phyloP scores from a whole-genome alignment of 2,888 invertebrate genomes.

The Polymixis flavicincta region DNA sequence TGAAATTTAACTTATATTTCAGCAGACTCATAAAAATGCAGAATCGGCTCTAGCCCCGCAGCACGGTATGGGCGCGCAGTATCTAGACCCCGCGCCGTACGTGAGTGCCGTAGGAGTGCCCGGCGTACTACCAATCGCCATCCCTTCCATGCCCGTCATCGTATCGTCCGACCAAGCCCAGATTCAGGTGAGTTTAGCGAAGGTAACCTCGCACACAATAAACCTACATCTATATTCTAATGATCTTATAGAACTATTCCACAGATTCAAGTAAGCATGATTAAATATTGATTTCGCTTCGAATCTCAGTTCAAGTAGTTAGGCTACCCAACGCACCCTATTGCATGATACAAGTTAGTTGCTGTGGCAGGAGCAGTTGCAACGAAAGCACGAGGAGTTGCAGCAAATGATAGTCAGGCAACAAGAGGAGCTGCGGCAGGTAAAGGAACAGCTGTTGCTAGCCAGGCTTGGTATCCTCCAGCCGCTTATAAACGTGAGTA shows the following conservation, averaged over 20 bases:
- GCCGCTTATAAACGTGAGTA: constrained; percentile 83
- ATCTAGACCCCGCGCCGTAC: constrained; percentile 81
- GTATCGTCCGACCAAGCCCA: constrained; percentile 81
- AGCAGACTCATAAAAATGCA: constrained; percentile 54
- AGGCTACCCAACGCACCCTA: constrained; percentile 38
- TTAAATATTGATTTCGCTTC: constrained; percentile 46
- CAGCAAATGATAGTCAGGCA: constrained; percentile 96
- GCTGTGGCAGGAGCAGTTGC: constrained; percentile 92
- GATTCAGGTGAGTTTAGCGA: constrained; percentile 76
- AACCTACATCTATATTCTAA: not conserved
- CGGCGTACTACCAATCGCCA: constrained; percentile 72
- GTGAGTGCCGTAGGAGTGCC: constrained; percentile 74
- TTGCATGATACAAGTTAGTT: constrained; percentile 79
- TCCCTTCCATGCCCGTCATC: constrained; percentile 78
- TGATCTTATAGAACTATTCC: constrained; percentile 19
- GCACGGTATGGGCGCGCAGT: constrained; percentile 83
- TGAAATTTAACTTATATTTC: not conserved
- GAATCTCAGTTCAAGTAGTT: constrained; percentile 53
- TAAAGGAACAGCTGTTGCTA: constrained; percentile 96
- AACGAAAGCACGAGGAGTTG: constrained; percentile 96
- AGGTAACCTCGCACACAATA: not conserved
- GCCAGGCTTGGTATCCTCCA: constrained; percentile 93
- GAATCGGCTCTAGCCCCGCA: constrained; percentile 79
- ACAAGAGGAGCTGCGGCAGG: constrained; percentile 95
- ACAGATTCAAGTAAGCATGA: constrained; percentile 40